phyloP scores from a whole-genome alignment of 2,797 vertebrate species.

The Toxotes lorentzi region DNA sequence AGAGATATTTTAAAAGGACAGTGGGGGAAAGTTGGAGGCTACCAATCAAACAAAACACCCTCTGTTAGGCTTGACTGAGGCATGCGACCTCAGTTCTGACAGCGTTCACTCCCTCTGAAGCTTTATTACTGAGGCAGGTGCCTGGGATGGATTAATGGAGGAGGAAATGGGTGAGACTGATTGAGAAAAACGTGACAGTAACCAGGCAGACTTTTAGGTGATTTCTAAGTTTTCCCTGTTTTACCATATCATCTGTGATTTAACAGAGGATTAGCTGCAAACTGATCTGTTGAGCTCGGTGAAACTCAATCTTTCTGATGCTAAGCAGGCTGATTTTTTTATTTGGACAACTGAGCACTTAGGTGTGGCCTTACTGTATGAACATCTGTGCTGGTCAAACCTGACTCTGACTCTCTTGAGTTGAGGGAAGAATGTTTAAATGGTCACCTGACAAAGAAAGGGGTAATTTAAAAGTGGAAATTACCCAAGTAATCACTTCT shows the following conservation, averaged over 20 bases:
- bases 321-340: neutral
- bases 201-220: slow-evolving; percentile 1
- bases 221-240: neutral
- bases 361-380: slow-evolving; percentile 38
- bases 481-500: neutral
- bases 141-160: neutral
- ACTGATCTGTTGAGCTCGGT: neutral
- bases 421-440: neutral
- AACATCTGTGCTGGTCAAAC: slow-evolving; percentile 47
- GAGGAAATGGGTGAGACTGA: neutral
- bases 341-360: slow-evolving; percentile 3
- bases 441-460: slow-evolving; percentile 5
- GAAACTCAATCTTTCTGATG: neutral
- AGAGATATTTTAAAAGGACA: slow-evolving; percentile 33
- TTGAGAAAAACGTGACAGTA: neutral
- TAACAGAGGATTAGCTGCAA: neutral
- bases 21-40: slow-evolving; percentile 5
- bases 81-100: slow-evolving; percentile 4
- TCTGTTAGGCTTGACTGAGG: neutral
- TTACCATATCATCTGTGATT: neutral
- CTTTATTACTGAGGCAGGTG: neutral
- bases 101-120: neutral
- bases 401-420: slow-evolving; percentile 21
- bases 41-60: neutral
- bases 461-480: neutral